phyloP scores from a whole-genome alignment of 2,888 invertebrate genomes.

The Caenorhabditis virilis region DNA sequence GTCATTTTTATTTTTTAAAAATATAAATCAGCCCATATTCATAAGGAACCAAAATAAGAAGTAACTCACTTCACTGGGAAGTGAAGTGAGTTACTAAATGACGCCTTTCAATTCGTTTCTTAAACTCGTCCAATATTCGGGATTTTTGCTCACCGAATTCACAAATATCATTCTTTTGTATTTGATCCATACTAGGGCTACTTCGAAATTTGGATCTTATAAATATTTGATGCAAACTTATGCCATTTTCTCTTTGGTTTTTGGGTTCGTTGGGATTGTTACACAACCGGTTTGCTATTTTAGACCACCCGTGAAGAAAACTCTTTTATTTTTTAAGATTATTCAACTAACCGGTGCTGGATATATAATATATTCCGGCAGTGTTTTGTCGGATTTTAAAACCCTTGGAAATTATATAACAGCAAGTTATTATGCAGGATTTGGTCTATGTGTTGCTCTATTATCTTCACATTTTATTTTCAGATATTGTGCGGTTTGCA shows the following conservation, averaged over 20 bases:
- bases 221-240: slow-evolving; percentile 8
- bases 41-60: not conserved
- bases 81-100: too few relatives aligned
- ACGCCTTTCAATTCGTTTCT: not conserved
- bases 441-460: slow-evolving; percentile 9
- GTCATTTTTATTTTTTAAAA: not conserved
- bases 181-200: not conserved
- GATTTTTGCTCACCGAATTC: not conserved
- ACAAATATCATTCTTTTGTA: not conserved
- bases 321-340: too few relatives aligned
- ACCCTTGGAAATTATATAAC: slow-evolving; percentile 1
- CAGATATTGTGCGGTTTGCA: slow-evolving; percentile 16
- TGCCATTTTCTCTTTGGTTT: not conserved
- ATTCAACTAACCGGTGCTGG: too few relatives aligned
- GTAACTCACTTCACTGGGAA: too few relatives aligned
- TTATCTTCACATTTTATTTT: slow-evolving; percentile 24
- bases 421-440: slow-evolving; percentile 12
- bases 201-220: slow-evolving; percentile 1
- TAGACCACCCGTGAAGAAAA: too few relatives aligned
- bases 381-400: too few relatives aligned
- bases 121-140: slow-evolving; percentile 1
- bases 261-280: not conserved
- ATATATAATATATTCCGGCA: too few relatives aligned
- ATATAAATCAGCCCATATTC: not conserved
- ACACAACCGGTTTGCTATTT: slow-evolving; percentile 6